These are phyloP conservation scores for Rhagoletis pomonella DNA, from an alignment of 1,140 invertebrate species.

Conservation along the genomic window DNA sequence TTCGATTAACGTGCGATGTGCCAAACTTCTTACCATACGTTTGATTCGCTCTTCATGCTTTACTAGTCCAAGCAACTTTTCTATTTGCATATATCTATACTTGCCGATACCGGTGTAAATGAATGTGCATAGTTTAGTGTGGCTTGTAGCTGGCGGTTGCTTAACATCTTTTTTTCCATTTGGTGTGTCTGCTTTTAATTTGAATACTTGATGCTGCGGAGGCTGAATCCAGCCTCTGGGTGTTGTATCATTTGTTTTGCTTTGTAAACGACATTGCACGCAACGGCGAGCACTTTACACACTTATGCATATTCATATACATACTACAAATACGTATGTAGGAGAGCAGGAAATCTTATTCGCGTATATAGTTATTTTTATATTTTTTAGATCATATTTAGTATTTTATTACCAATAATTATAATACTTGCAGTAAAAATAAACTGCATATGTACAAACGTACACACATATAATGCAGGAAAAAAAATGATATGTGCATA, in stretches of 20 bases:
- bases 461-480: neutral
- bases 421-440: neutral
- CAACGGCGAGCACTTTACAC: neutral
- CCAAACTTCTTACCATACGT: neutral
- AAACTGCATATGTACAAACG: neutral
- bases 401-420: neutral
- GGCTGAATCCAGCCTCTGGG: neutral
- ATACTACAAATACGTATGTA: neutral
- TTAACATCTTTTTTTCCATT: constrained; percentile 10
- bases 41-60: neutral
- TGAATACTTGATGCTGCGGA: constrained; percentile 29
- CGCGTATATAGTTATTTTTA: neutral
- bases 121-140: neutral
- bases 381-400: no score
- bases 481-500: neutral
- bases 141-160: constrained; percentile 6
- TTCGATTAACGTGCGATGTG: neutral
- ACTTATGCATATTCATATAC: neutral
- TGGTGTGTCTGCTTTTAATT: constrained; percentile 1
- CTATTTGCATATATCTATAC: neutral
- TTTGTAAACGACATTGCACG: constrained; percentile 42
- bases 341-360: neutral
- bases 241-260: neutral
- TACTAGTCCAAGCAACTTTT: constrained; percentile 33
- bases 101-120: neutral